Conservation (phyloP, 2,797 vertebrate genomes). For the Coregonus ussuriensis region DNA sequence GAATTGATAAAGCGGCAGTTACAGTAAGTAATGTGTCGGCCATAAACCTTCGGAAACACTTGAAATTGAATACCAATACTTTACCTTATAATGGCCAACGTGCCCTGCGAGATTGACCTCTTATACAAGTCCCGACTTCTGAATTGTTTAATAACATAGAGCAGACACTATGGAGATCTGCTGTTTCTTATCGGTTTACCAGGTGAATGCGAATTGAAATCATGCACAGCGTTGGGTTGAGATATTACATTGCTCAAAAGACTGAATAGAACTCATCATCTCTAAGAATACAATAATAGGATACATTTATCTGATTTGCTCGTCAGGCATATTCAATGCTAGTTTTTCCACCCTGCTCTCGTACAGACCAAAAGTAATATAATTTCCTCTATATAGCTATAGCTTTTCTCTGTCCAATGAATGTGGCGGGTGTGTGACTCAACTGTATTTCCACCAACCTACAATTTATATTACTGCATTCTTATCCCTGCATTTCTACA, state of each 20-base stretch:
- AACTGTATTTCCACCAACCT: constrained; percentile 20
- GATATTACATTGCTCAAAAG: constrained; percentile 49
- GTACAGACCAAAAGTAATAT: constrained; percentile 22
- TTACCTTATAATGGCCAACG: constrained; percentile 31
- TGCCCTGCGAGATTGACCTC: constrained; percentile 16
- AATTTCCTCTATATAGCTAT: constrained; percentile 23
- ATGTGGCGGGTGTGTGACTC: constrained; percentile 35
- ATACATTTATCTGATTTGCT: constrained; percentile 53
- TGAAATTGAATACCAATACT: constrained; percentile 16
- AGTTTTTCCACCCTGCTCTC: constrained; percentile 10
- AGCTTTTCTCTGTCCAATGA: constrained; percentile 29
- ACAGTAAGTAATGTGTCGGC: constrained; percentile 32
- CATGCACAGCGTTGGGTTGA: constrained; percentile 31
- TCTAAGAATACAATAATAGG: constrained; percentile 46
- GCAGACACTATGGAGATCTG: constrained; percentile 24
- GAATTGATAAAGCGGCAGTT: constrained; percentile 33
- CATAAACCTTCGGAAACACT: constrained; percentile 24
- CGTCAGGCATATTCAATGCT: constrained; percentile 29
- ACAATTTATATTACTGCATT: neutral
- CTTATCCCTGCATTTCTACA: neutral
- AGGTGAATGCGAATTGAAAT: constrained; percentile 38
- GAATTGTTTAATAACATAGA: constrained; percentile 33
- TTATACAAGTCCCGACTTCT: neutral
- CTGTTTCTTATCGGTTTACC: constrained; percentile 36
- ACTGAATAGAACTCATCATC: constrained; percentile 45